These are phyloP conservation scores for Apodemus speciosus DNA, from an alignment of 2,113 vertebrate species.

Conservation along the genomic window DNA sequence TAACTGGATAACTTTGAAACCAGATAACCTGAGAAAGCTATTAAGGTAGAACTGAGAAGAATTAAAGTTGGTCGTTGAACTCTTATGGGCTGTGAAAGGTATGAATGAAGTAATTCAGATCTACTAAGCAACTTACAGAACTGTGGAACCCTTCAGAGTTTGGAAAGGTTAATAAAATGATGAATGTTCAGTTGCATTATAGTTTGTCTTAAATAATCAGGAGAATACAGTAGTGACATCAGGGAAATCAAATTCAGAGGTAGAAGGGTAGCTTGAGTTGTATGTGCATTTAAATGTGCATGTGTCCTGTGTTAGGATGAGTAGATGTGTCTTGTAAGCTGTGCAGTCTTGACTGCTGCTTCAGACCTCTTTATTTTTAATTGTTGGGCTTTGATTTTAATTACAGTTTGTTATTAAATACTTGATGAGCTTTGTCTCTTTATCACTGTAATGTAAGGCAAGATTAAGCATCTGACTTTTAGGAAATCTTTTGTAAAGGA, in stretches of 20 bases:
- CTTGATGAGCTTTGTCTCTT: not conserved
- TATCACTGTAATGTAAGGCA: not conserved
- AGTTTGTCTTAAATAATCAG: not conserved
- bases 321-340: not conserved
- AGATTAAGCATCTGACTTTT: slow-evolving; percentile 12
- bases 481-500: not conserved
- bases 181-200: slow-evolving; percentile 25
- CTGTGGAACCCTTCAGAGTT: not conserved
- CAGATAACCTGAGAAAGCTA: slow-evolving; percentile 3
- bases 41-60: slow-evolving; percentile 15
- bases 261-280: too few species aligned
- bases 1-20: slow-evolving; percentile 14
- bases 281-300: not conserved
- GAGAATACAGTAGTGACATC: not conserved
- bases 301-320: not conserved
- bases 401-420: not conserved
- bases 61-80: slow-evolving; percentile 2
- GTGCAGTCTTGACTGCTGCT: not conserved
- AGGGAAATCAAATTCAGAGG: not conserved
- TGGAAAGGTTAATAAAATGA: not conserved
- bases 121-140: not conserved
- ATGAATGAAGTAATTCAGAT: not conserved
- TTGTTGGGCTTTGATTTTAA: slow-evolving; percentile 21
- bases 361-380: not conserved
- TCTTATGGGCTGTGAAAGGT: slow-evolving; percentile 2